Percentiles rank a stretch among this genome's conserved stretches.
phyloP scores from a whole-genome alignment of 1,140 invertebrate genomes.

The Aphis craccivora region DNA sequence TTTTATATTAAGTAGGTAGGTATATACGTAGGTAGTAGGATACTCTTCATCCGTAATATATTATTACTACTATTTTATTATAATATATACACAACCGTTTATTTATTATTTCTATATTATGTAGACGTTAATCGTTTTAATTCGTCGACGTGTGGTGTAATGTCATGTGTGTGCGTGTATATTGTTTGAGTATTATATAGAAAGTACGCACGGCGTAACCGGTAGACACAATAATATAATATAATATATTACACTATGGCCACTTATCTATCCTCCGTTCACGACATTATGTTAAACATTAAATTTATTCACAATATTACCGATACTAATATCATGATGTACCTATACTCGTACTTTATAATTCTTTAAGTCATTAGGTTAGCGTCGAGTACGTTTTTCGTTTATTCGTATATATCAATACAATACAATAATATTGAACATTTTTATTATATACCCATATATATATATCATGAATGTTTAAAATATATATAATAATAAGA shows the following conservation, averaged over 20 bases:
- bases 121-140: slow-evolving; percentile 19
- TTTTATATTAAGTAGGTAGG: background rate
- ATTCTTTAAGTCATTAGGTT: slow-evolving; percentile 20
- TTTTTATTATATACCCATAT: background rate
- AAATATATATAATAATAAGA: background rate
- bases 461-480: background rate
- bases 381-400: slow-evolving; percentile 32
- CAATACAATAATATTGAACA: background rate
- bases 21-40: background rate
- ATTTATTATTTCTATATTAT: background rate
- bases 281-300: background rate
- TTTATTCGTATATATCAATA: background rate
- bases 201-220: background rate
- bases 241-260: background rate
- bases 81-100: background rate
- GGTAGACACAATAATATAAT: background rate
- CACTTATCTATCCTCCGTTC: background rate
- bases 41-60: background rate
- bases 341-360: background rate
- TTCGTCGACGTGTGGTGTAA: slow-evolving; percentile 1
- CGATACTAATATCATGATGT: background rate
- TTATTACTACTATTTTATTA: background rate
- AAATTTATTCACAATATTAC: slow-evolving; percentile 17
- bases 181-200: slow-evolving; percentile 1
- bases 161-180: slow-evolving; percentile 3